Conservation (phyloP, 2,888 invertebrate species). For the Eupithecia centaureata region DNA sequence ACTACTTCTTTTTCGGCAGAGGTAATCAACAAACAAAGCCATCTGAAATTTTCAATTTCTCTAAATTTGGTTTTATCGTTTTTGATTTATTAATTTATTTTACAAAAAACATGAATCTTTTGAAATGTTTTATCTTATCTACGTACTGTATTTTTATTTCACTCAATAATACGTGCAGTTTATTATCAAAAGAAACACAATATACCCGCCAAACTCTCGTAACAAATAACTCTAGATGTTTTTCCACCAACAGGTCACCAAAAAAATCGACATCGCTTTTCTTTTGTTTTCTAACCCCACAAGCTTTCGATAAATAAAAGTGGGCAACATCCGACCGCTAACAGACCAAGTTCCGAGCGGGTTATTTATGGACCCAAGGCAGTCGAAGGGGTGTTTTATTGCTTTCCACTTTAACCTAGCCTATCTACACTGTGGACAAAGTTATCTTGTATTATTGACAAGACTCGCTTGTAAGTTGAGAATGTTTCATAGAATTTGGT, state of each 20-base stretch:
- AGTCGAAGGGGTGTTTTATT: conserved; percentile 81
- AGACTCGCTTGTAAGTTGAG: background rate
- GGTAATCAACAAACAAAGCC: no score
- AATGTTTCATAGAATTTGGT: background rate
- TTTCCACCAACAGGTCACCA: conserved; percentile 25
- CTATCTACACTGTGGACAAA: conserved; percentile 67
- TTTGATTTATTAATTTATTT: no score
- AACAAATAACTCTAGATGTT: conserved; percentile 8
- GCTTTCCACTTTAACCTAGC: conserved; percentile 80
- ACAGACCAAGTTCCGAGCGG: conserved; percentile 80
- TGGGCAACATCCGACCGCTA: conserved; percentile 78
- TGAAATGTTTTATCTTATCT: no score
- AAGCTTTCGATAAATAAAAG: conserved; percentile 74
- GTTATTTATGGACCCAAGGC: conserved; percentile 83
- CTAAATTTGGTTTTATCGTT: no score
- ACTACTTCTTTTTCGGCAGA: no score
- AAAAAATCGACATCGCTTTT: conserved; percentile 27
- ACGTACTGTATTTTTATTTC: no score
- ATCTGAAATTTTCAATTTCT: no score
- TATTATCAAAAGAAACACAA: background rate
- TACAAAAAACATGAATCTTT: no score
- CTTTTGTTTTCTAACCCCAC: conserved; percentile 49
- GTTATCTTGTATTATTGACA: background rate
- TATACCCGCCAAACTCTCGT: background rate
- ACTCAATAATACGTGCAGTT: background rate